Base-by-base conservation (phyloP, 2,888 invertebrate genomes). In the Leucoma salicis region DNA sequence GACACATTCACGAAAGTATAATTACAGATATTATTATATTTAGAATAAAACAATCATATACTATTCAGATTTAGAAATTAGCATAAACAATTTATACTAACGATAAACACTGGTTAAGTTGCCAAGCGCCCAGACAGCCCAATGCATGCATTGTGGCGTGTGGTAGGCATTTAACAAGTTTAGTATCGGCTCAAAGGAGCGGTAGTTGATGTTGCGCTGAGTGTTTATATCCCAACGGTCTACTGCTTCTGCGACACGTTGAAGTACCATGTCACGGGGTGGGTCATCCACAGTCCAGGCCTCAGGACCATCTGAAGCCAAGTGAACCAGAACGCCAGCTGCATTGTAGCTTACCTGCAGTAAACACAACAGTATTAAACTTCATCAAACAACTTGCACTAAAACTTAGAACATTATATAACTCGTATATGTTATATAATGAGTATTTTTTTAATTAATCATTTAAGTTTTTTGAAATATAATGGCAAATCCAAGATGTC, bases 81-180 rank as follows among this genome's bases (percentile, higher is more conserved):
- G n/a, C n/a, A 11, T 27, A 27, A 33, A 11, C 2, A 14, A 2
- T 5, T 5, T 5, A 43, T 58, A 94, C 95, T 94, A 82, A 96
- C 97, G 95, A 78, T 97, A 97, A 16, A 97, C 96, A 46, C 92
- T 94, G 34, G 99, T 99, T 48, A 99, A 92, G 87, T 99, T 99
- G 35, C 98, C 98, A 46, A 99, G 90, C 0, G 99, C 99, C 99
- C 99, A 99, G 5, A 96, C 95, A 2, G 98, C 98, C 99, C 99
- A 99, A 76, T 97, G 95, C 77, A 97, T 97, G 78, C 97, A 97
- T 75, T 96, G 94, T 0, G 96, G 95, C 0, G 97, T 97, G 72
- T 97, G 96, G 62, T 94, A 93, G 39, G 95, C 93, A 49, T 93
- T 91, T 32, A 98, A 92, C 49, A 99, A 89, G 51, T 95, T 92